These are phyloP conservation scores for Glyphotaelius pellucidus DNA, from an alignment of 2,888 invertebrate genomes.

Conservation along the genomic window DNA sequence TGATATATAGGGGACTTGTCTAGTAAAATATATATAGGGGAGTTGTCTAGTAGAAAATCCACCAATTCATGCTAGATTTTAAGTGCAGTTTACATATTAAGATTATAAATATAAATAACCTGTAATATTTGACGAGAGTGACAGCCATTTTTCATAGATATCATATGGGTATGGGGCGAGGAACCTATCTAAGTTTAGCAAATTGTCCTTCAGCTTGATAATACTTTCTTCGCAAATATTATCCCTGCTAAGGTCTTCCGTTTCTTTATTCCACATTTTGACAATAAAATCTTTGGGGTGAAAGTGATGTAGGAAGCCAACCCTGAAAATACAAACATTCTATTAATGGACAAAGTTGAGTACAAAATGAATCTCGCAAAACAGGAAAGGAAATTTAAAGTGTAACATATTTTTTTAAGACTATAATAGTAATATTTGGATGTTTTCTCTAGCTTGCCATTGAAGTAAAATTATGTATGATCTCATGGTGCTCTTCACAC, in stretches of 20 bases:
- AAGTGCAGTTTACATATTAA: no score
- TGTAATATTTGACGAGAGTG: conserved; percentile 83
- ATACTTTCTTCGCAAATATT: conserved; percentile 82
- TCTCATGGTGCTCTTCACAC: no score
- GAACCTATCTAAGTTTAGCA: conserved; percentile 85
- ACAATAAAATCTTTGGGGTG: conserved; percentile 89
- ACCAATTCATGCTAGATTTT: no score
- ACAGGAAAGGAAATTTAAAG: no score
- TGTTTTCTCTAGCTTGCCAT: no score
- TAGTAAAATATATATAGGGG: no score
- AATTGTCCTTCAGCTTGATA: conserved; percentile 81
- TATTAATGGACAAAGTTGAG: not conserved
- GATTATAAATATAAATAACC: conserved; percentile 70
- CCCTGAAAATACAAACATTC: conserved; percentile 71
- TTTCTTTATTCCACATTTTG: conserved; percentile 88
- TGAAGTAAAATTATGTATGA: no score
- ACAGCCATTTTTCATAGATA: conserved; percentile 90
- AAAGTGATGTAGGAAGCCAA: conserved; percentile 93
- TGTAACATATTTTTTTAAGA: no score
- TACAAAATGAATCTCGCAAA: not conserved
- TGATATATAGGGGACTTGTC: no score
- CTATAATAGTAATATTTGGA: no score
- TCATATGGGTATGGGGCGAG: conserved; percentile 96
- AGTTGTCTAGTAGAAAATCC: no score
- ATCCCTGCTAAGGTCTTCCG: conserved; percentile 85